A percentile compares a stretch with the other conserved stretches of the same genome.
Conservation (phyloP, 53 echinoderm and acorn worm genomes). For the Mesocentrotus franciscanus region DNA sequence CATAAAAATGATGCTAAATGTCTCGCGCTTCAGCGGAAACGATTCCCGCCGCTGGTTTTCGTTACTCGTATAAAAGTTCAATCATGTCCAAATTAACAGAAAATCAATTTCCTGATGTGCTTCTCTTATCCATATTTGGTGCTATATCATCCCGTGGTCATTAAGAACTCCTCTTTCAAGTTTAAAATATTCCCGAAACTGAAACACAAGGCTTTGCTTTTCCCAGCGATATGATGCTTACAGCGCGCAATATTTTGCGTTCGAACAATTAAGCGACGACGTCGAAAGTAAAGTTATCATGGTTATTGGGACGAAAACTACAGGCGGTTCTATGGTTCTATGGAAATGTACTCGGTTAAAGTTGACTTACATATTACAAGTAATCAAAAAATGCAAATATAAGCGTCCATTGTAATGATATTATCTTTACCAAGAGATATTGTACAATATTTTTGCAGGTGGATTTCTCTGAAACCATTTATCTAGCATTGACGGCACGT, state of each 20-base stretch:
- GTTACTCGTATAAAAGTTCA: neutral
- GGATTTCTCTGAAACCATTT: neutral
- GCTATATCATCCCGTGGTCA: neutral
- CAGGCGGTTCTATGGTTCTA: no score
- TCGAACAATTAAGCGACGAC: neutral
- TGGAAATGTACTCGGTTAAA: neutral
- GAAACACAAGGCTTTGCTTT: neutral
- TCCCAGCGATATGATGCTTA: neutral
- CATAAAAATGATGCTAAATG: neutral
- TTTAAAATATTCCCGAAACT: conserved; percentile 43
- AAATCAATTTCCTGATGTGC: conserved; percentile 12
- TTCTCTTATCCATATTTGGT: neutral
- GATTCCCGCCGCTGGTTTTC: neutral
- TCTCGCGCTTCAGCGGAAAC: neutral
- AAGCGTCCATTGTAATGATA: neutral
- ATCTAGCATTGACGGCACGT: neutral
- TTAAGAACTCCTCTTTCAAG: neutral
- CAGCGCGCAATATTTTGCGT: neutral
- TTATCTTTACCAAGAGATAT: neutral
- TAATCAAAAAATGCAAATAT: neutral
- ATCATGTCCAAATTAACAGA: neutral
- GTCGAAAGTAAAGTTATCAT: neutral
- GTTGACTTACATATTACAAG: neutral
- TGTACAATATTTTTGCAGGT: conserved; percentile 11
- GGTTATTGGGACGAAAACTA: no score